Conservation (phyloP, 2,797 vertebrate genomes). For the Erethizon dorsatum region DNA sequence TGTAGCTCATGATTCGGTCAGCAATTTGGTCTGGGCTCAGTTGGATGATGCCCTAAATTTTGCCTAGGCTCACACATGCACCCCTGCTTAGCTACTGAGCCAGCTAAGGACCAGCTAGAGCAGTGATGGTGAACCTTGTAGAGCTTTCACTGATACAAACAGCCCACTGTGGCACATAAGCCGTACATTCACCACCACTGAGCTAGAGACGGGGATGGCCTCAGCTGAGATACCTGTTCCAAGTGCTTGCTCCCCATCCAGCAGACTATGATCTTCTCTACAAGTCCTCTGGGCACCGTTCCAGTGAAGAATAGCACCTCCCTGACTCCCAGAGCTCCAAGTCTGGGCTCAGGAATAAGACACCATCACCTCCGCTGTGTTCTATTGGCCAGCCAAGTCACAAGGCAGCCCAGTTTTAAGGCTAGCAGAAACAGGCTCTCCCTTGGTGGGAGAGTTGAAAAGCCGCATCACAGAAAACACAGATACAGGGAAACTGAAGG, state of each 20-base stretch:
- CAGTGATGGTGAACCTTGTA: neutral
- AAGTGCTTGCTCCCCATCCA: neutral
- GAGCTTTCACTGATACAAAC: neutral
- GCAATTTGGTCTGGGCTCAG: neutral
- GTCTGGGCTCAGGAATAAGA: neutral
- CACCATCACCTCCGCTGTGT: neutral
- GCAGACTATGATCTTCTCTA: neutral
- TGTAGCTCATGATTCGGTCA: neutral
- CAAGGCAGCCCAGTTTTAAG: neutral
- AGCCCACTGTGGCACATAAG: neutral
- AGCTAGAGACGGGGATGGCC: neutral
- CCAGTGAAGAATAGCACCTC: neutral
- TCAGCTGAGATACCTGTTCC: neutral
- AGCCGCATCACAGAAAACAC: neutral
- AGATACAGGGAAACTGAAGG: neutral
- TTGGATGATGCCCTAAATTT: neutral
- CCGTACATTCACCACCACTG: neutral
- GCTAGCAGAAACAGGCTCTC: neutral
- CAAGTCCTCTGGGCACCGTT: neutral
- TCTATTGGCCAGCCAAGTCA: neutral
- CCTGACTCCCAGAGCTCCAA: no score
- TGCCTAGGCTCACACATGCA: neutral
- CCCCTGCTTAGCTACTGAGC: neutral
- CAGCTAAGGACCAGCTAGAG: neutral
- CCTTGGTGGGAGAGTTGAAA: neutral